These are phyloP conservation scores for Stichopus chloronotus DNA, from an alignment of 35 echinoderm and acorn worm genomes.

Conservation along the genomic window DNA sequence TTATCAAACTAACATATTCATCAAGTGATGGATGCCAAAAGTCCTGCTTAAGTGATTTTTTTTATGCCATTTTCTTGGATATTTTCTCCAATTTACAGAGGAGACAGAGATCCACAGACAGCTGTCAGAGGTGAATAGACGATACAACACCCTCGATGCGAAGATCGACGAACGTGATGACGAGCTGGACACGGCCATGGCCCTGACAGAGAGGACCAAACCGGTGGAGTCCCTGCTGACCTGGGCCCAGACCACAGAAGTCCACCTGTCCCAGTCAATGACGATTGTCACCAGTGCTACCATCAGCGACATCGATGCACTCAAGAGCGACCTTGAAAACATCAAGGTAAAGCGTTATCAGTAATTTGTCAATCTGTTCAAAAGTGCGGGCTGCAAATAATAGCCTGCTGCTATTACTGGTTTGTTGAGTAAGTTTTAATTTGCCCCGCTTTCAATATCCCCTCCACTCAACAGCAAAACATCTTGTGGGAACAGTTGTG, in stretches of 20 bases:
- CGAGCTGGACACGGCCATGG: conserved; percentile 86
- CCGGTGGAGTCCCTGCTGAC: conserved; percentile 81
- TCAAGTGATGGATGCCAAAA: too few species aligned
- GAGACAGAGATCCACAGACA: conserved; percentile 90
- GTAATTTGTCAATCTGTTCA: neutral
- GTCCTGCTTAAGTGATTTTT: too few species aligned
- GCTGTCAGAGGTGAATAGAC: conserved; percentile 81
- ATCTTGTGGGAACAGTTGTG: too few species aligned
- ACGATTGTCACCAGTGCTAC: conserved; percentile 37
- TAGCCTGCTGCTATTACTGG: neutral
- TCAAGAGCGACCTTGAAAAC: conserved; percentile 64
- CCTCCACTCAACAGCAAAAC: too few species aligned
- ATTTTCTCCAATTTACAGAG: conserved; percentile 58
- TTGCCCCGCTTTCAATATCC: too few species aligned
- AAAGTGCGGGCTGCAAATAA: neutral
- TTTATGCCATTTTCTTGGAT: neutral
- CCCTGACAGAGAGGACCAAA: conserved; percentile 80
- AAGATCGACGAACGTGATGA: conserved; percentile 94
- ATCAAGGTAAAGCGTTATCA: conserved; percentile 61
- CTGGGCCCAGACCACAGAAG: conserved; percentile 78
- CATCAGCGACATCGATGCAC: conserved; percentile 67
- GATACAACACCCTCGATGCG: conserved; percentile 82
- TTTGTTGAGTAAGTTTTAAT: neutral
- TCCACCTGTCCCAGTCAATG: conserved; percentile 65
- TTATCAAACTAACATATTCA: too few species aligned